phyloP scores from a whole-genome alignment of 2,888 invertebrate genomes.

The Embidobia sp. region DNA sequence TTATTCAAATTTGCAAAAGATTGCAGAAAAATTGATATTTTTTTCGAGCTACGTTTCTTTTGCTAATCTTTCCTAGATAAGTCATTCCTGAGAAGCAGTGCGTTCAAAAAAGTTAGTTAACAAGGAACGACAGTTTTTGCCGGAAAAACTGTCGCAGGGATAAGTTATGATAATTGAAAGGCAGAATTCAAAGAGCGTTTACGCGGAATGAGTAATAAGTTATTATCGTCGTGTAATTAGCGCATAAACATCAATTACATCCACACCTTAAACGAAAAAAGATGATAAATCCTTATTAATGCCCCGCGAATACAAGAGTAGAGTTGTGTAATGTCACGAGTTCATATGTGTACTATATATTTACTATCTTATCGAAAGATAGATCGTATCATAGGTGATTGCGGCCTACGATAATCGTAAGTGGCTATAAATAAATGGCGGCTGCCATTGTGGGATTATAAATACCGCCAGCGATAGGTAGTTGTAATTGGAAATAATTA shows the following conservation, averaged over 20 bases:
- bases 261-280: constrained; percentile 53
- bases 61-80: too few species aligned
- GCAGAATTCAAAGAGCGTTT: constrained; percentile 16
- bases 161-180: neutral
- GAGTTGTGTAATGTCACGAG: constrained; percentile 52
- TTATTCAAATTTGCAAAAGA: too few species aligned
- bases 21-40: too few species aligned
- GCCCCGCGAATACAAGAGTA: constrained; percentile 38
- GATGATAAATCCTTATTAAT: constrained; percentile 52
- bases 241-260: constrained; percentile 56
- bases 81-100: too few species aligned
- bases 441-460: constrained; percentile 69
- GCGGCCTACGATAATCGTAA: constrained; percentile 69
- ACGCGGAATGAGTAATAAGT: constrained; percentile 42
- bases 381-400: constrained; percentile 58
- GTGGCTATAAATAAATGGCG: constrained; percentile 69
- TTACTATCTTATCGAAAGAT: constrained; percentile 61
- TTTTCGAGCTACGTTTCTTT: too few species aligned
- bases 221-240: constrained; percentile 55
- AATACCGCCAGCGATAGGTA: constrained; percentile 64
- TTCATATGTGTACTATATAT: constrained; percentile 55
- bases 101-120: too few species aligned
- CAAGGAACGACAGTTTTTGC: too few species aligned
- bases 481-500: constrained; percentile 73
- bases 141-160: too few species aligned